A percentile compares a stretch with the other conserved stretches of the same genome.
Conservation (phyloP, 2,113 vertebrate species). For the Hipposideros armiger region DNA sequence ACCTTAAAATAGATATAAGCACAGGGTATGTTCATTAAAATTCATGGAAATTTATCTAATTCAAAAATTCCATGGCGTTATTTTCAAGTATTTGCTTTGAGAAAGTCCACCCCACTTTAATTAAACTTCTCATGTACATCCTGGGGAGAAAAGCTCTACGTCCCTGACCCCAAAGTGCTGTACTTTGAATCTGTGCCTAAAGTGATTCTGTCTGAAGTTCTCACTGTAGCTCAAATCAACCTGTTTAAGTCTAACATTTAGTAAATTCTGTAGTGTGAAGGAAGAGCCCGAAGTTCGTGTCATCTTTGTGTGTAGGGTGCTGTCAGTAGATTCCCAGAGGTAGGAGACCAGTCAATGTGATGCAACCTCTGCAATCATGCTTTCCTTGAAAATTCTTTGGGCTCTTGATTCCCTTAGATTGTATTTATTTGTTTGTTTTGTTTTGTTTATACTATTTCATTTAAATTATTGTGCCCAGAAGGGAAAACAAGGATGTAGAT, state of each 20-base stretch:
- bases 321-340: neutral
- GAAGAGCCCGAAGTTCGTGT: neutral
- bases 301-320: neutral
- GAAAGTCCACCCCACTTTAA: neutral
- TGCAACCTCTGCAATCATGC: neutral
- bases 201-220: neutral
- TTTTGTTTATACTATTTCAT: slow-evolving; percentile 13
- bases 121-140: slow-evolving; percentile 28
- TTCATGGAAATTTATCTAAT: neutral
- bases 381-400: neutral
- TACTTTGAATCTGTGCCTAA: neutral
- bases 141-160: neutral
- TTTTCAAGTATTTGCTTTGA: slow-evolving; percentile 35
- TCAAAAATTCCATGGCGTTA: slow-evolving; percentile 22
- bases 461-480: neutral
- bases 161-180: neutral
- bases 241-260: neutral
- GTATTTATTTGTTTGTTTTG: too few species aligned
- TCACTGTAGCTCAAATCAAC: neutral
- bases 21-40: neutral
- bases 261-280: neutral
- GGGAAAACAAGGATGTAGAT: neutral
- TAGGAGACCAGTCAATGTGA: neutral
- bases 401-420: neutral
- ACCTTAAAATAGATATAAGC: neutral